These are phyloP conservation scores for Linepithema humile DNA, from an alignment of 1,140 invertebrate genomes.

Conservation along the genomic window DNA sequence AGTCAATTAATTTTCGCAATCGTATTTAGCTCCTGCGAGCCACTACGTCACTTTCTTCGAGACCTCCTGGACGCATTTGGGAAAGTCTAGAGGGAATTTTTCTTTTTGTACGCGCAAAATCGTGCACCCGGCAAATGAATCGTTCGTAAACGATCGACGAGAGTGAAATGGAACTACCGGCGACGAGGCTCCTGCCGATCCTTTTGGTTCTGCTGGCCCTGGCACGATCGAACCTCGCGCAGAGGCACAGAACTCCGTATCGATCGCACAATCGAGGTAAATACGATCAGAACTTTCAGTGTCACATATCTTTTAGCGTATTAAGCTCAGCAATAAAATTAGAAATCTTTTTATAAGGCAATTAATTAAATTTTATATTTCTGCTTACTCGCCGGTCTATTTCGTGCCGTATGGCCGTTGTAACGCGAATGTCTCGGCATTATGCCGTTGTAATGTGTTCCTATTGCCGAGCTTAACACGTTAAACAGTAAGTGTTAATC, in stretches of 20 bases:
- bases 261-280: constrained; percentile 70
- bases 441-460: not conserved
- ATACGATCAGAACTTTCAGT: constrained; percentile 33
- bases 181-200: constrained; percentile 64
- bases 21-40: constrained; percentile 28
- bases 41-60: not conserved
- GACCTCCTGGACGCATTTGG: not conserved
- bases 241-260: constrained; percentile 62
- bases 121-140: constrained; percentile 64
- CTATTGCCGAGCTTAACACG: constrained; percentile 37
- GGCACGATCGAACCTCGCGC: constrained; percentile 62
- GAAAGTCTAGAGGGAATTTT: not conserved
- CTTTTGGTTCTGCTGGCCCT: constrained; percentile 71
- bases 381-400: not conserved
- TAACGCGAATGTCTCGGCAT: constrained; percentile 1
- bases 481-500: constrained; percentile 17
- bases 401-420: not conserved
- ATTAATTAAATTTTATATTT: constrained; percentile 4
- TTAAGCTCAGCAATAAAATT: constrained; percentile 12
- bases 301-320: not conserved
- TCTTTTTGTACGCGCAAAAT: not conserved
- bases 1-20: constrained; percentile 43
- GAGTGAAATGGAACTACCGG: constrained; percentile 65
- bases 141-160: constrained; percentile 60
- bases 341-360: not conserved